Conservation (phyloP, 2,888 invertebrate species). For the Ypsolopha sequella region DNA sequence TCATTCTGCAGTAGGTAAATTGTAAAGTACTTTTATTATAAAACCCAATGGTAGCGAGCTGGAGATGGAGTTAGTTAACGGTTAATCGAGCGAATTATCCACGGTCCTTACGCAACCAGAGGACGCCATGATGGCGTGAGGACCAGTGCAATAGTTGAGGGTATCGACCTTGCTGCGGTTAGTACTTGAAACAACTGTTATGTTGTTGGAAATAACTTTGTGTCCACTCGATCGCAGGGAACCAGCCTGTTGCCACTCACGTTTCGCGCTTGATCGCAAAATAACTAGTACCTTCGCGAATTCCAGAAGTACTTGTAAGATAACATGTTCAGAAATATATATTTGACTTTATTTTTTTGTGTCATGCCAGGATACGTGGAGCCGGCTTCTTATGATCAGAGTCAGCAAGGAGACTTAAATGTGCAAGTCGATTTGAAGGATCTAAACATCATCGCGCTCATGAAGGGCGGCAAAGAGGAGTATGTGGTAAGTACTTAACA, state of each 20-base stretch:
- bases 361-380: conserved; percentile 21
- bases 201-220: conserved; percentile 62
- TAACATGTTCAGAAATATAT: conserved; percentile 23
- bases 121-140: conserved; percentile 26
- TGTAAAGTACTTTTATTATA: too few relatives aligned
- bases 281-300: neutral
- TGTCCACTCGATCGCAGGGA: conserved; percentile 23
- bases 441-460: conserved; percentile 78
- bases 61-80: conserved; percentile 3
- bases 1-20: too few relatives aligned
- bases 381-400: conserved; percentile 71
- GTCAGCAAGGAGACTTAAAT: conserved; percentile 83
- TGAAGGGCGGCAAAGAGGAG: conserved; percentile 72
- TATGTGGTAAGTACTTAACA: conserved; percentile 63
- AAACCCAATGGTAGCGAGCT: too few relatives aligned
- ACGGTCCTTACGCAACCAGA: conserved; percentile 49
- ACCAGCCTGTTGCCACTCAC: neutral
- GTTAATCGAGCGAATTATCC: conserved; percentile 21
- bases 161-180: conserved; percentile 65
- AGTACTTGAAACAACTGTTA: conserved; percentile 63
- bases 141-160: conserved; percentile 38
- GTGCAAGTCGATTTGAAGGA: conserved; percentile 85
- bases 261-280: conserved; percentile 2
- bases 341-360: conserved; percentile 15
- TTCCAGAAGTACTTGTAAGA: neutral